Evolutionary conservation across 2,888 invertebrate genomes (phyloP).

Genomic region (Lathronympha strigana): DNA sequence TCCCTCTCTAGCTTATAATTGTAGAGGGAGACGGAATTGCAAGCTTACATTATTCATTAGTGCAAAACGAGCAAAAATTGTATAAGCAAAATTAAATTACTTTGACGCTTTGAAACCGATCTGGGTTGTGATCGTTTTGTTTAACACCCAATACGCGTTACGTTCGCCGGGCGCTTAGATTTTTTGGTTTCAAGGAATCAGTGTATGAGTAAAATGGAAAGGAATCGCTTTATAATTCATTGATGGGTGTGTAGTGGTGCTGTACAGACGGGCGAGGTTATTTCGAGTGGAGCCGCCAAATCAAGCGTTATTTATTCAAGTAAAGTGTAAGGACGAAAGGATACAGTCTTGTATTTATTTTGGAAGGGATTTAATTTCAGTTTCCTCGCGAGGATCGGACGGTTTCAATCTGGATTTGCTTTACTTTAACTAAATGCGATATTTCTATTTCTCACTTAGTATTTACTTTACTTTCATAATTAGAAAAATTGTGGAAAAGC

Average conservation of each 20-base stretch:
- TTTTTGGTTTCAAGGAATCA: not conserved
- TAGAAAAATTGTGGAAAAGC: not conserved
- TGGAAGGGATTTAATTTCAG: slow-evolving; percentile 42
- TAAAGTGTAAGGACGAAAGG: slow-evolving; percentile 42
- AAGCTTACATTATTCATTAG: slow-evolving; percentile 42
- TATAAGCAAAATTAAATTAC: slow-evolving; percentile 43
- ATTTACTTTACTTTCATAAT: slow-evolving; percentile 12
- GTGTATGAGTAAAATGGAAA: slow-evolving; percentile 13
- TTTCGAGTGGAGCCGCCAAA: slow-evolving; percentile 40
- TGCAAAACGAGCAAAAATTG: slow-evolving; percentile 43
- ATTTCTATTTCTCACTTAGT: not conserved
- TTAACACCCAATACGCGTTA: not conserved
- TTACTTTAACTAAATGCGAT: slow-evolving; percentile 7
- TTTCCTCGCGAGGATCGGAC: slow-evolving; percentile 18
- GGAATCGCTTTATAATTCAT: not conserved
- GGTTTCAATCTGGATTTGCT: slow-evolving; percentile 20
- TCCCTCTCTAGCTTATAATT: slow-evolving; percentile 33
- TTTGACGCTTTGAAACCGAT: slow-evolving; percentile 29
- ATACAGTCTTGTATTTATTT: slow-evolving; percentile 43
- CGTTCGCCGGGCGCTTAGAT: not conserved
- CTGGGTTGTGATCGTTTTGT: not conserved
- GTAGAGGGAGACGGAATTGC: slow-evolving; percentile 29
- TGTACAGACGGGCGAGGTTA: slow-evolving; percentile 27
- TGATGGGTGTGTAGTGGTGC: slow-evolving; percentile 11
- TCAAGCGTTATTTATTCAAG: slow-evolving; percentile 42